A percentile compares a stretch with the other conserved stretches of the same genome.
These are phyloP conservation scores for Orientallactaga sibirica DNA, from an alignment of 2,797 vertebrate species.

Conservation along the genomic window DNA sequence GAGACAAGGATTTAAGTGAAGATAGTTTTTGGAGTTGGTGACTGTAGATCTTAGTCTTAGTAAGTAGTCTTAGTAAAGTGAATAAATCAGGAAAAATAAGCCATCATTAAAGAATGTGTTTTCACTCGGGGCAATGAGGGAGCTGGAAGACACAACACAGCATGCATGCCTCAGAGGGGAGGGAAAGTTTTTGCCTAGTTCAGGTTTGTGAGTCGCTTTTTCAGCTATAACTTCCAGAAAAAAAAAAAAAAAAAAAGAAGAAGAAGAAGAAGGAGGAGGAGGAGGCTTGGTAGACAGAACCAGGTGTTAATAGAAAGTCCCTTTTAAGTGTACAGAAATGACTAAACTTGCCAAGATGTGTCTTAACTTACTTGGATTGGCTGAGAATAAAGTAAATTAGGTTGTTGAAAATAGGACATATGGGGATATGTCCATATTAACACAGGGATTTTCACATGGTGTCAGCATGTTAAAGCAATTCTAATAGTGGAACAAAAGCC, in stretches of 20 bases:
- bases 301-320: background rate
- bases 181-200: background rate
- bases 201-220: background rate
- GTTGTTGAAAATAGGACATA: background rate
- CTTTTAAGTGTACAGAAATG: background rate
- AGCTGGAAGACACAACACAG: background rate
- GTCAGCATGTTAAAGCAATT: constrained; percentile 23
- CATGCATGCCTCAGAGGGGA: background rate
- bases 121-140: background rate
- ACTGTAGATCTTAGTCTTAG: background rate
- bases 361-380: background rate
- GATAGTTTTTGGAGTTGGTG: background rate
- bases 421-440: background rate
- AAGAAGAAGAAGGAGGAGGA: no score
- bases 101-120: background rate
- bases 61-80: no score
- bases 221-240: background rate
- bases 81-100: background rate
- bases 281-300: background rate
- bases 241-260: no score
- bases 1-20: background rate
- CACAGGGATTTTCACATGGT: background rate
- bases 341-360: background rate
- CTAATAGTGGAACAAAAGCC: background rate
- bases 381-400: background rate